Evolutionary conservation across 2,113 vertebrate genomes (phyloP), one percentile per base, ranked within the genome.

Genomic region (Marmota monax): DNA sequence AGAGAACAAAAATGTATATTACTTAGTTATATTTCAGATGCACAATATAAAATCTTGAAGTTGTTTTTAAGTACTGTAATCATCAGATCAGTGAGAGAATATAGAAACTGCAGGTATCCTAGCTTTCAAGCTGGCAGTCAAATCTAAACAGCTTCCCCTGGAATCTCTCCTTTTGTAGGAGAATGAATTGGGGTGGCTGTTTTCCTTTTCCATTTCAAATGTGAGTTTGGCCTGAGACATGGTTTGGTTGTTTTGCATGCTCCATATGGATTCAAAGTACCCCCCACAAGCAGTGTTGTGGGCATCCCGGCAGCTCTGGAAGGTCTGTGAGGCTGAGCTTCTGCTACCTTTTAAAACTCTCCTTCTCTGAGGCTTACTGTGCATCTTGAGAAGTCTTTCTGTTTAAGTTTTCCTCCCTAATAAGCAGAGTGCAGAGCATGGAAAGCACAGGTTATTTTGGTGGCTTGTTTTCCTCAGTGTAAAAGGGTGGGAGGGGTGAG

Each of bases 381-480:
- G 42, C 22, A 22, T 14, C 17, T 73, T 45, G 6, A 80, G 56
- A 45, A 70, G 48, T 69, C 67, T 90, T 0, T 84, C 39, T 77
- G 25, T 88, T 73, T 16, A 34, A 67, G 63, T 51, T 87, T 88
- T 48, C 23, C 73, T 22, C 39, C 70, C 7, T n/a, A 48, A 67
- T 67, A 53, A 29, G 37, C 67, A 70, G 72, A 72, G 39, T 22
- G 14, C 70, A 83, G 84, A 70, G 27, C 14, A 14, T 73, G 69
- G 32, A 82, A 23, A 51, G 45, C 29, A 32, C 9, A 9, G 83
- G 70, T 53, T 96, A 69, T 82, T 87, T 37, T 83, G 65, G 94
- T 72, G 42, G 22, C 48, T 93, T 96, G 32, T 92, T 84, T 97
- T 87, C 67, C 76, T 93, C 37, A 39, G 51, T 37, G 86, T 93